Base-by-base conservation (phyloP, 2,113 vertebrate species). In the Ptilonorhynchus violaceus region DNA sequence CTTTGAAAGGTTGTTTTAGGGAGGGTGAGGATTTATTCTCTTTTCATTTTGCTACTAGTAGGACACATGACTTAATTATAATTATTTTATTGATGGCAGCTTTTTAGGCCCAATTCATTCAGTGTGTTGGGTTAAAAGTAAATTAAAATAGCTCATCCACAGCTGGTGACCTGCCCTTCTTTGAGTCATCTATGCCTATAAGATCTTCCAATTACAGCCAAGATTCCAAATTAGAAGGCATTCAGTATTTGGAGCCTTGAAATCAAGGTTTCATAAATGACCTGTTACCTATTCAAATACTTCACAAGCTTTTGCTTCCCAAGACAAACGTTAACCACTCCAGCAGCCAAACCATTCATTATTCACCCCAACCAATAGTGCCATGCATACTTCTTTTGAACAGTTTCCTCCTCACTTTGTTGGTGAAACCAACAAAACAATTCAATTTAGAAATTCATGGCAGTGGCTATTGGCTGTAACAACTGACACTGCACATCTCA, bases 241-340 rank as follows among this genome's bases (percentile, higher is more conserved):
- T 46, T 73, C 11, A n/a, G 30, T 42, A 69, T 60, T n/a, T 76
- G 35, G 12, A 81, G 42, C 35, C 31, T n/a, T 69, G 58, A 75
- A 55, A 75, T 44, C 24, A 41, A 91, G 22, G 24, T 35, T 59
- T 70, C 22, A 25, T 17, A 9, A 25, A 31, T n/a, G 37, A 31
- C 5, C 17, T 49, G 16, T 35, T 30, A 60, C 25, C 35, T 81
- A 15, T 41, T 82, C 64, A 82, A 67, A 59, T 31, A 33, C 10
- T 85, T 69, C 3, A 70, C 3, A 44, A 41, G 25, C 30, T 85
- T 82, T 59, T 55, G 28, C 31, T 85, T 78, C n/a, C 84, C 24
- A 67, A 66, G 46, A 50, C 8, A 52, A 74, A 72, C 0, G 0
- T 18, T 35, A 84, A n/a, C 18, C 1, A 4, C 10, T 37, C 12